These are phyloP conservation scores for Vespertilio murinus DNA, from an alignment of 2,797 vertebrate species.

Conservation along the genomic window DNA sequence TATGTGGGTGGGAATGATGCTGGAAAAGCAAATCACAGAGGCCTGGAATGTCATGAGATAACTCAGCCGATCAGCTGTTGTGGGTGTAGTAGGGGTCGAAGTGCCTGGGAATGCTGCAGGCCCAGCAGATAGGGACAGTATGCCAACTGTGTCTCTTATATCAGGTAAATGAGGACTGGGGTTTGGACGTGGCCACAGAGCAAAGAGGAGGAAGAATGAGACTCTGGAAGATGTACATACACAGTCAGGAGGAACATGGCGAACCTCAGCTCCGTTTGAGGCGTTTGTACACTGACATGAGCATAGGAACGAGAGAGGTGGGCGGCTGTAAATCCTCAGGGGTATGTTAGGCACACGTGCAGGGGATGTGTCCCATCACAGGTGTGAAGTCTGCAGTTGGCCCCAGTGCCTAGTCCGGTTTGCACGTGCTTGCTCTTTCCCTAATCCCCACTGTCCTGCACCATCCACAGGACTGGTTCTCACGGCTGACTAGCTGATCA, in stretches of 20 bases:
- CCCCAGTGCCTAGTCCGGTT: background rate
- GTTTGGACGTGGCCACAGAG: background rate
- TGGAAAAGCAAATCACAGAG: background rate
- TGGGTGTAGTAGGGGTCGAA: background rate
- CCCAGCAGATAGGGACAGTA: background rate
- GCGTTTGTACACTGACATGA: background rate
- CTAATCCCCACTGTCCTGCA: background rate
- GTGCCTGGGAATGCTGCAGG: background rate
- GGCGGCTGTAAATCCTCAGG: background rate
- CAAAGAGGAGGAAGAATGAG: background rate
- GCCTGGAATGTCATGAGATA: background rate
- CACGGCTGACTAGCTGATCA: background rate
- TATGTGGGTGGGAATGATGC: background rate
- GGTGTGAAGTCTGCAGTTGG: background rate
- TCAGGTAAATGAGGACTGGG: background rate
- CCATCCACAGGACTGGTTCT: background rate
- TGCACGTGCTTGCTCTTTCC: fast-evolving
- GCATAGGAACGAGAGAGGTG: background rate
- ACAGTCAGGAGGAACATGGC: background rate
- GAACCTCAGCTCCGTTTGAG: background rate
- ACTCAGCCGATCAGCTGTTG: background rate
- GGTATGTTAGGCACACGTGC: background rate
- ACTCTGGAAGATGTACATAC: background rate
- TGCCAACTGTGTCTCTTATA: background rate
- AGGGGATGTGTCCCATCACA: background rate